These are phyloP conservation scores for Adelges cooleyi DNA, from an alignment of 1,140 invertebrate species.

Conservation along the genomic window DNA sequence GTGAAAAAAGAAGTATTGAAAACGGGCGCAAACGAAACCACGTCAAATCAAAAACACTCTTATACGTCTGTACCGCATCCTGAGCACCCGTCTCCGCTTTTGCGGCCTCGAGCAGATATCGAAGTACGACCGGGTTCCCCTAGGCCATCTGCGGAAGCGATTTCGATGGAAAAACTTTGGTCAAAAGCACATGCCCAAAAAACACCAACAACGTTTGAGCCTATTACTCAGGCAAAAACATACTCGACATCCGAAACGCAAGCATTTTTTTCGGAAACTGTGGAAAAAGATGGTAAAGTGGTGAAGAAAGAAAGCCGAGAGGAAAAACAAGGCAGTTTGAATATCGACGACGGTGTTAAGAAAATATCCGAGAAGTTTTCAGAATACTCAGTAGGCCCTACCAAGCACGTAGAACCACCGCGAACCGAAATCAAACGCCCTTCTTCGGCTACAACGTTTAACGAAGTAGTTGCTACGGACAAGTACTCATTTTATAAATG, in stretches of 20 bases:
- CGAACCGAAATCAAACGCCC: not conserved
- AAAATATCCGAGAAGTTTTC: not conserved
- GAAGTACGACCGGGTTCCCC: slow-evolving; percentile 36
- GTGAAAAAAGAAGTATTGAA: slow-evolving; percentile 19
- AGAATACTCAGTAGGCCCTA: not conserved
- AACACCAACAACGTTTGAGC: not conserved
- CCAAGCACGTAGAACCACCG: slow-evolving; percentile 5
- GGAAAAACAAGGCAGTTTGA: not conserved
- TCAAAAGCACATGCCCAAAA: slow-evolving; percentile 26
- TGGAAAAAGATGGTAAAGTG: not conserved
- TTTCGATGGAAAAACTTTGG: slow-evolving; percentile 52
- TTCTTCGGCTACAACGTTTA: not conserved
- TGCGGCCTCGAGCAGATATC: slow-evolving; percentile 37
- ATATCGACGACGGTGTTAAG: not conserved
- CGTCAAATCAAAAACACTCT: not conserved
- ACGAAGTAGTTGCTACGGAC: not conserved
- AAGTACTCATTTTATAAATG: not conserved
- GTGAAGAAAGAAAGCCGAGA: not conserved
- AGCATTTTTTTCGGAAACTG: not conserved
- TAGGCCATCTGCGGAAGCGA: slow-evolving; percentile 46
- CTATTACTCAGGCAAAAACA: slow-evolving; percentile 3
- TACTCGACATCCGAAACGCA: not conserved
- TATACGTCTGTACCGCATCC: not conserved
- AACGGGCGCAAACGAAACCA: not conserved
- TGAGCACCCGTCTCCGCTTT: slow-evolving; percentile 34